phyloP scores from a whole-genome alignment of 2,113 vertebrate species.

The Tragulus kanchil region DNA sequence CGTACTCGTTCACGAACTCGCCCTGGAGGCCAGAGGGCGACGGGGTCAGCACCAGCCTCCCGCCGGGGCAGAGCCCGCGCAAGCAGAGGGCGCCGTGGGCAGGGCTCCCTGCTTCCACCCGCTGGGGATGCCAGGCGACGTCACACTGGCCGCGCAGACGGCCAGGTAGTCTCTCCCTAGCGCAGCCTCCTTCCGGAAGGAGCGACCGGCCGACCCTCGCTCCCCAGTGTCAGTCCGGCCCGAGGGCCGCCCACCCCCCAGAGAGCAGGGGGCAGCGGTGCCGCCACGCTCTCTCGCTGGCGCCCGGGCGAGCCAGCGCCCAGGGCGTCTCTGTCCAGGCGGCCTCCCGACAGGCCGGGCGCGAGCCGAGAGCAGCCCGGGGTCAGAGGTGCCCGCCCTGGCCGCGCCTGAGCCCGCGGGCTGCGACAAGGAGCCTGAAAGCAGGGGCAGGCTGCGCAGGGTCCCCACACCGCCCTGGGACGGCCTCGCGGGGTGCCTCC shows the following conservation, averaged over 20 bases:
- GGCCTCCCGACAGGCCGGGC: too few species aligned
- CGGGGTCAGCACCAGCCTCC: neutral
- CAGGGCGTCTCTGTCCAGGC: too few species aligned
- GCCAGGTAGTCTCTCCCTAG: too few species aligned
- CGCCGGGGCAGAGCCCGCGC: neutral
- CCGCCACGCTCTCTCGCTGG: too few species aligned
- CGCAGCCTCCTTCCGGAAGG: neutral
- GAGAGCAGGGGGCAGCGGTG: too few species aligned
- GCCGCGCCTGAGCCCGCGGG: neutral
- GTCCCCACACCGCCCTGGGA: neutral
- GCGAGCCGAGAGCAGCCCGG: too few species aligned
- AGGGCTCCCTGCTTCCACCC: too few species aligned
- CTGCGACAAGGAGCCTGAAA: fast-evolving
- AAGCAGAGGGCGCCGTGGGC: too few species aligned
- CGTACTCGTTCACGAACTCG: constrained; percentile 98
- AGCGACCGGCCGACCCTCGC: neutral
- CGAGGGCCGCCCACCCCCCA: neutral
- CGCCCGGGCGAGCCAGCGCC: too few species aligned
- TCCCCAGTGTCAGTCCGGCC: neutral
- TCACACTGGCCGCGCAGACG: too few species aligned
- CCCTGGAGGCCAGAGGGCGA: constrained; percentile 88
- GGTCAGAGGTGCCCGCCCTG: neutral
- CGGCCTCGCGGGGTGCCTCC: fast-evolving
- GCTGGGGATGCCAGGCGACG: too few species aligned
- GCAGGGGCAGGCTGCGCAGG: fast-evolving